These are phyloP conservation scores for Potamarius usumacintae DNA, from an alignment of 2,113 vertebrate genomes.

Conservation along the genomic window DNA sequence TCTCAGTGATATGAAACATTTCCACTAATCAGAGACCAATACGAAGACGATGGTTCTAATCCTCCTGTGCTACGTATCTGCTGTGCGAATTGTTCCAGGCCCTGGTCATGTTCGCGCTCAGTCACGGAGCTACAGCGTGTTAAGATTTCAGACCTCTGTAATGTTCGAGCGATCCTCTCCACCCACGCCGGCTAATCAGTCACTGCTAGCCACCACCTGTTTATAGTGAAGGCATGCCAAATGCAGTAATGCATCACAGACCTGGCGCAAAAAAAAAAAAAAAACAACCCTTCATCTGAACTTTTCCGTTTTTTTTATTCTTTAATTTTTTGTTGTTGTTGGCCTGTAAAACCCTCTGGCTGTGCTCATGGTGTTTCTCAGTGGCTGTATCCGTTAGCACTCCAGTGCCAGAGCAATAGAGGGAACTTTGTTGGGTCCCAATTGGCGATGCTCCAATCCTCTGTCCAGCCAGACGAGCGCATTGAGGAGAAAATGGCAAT, in stretches of 20 bases:
- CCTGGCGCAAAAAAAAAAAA: slow-evolving; percentile 1
- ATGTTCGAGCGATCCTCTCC: slow-evolving; percentile 18
- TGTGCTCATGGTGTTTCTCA: slow-evolving; percentile 63
- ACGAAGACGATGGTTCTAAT: not conserved
- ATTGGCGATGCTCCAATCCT: slow-evolving; percentile 68
- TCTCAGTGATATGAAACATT: not conserved
- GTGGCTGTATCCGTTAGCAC: slow-evolving; percentile 66
- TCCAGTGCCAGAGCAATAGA: slow-evolving; percentile 60
- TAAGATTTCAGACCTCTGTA: not conserved
- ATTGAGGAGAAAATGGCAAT: slow-evolving; percentile 66
- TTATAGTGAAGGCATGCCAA: slow-evolving; percentile 39
- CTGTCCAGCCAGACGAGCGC: slow-evolving; percentile 65
- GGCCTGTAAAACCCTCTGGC: slow-evolving; percentile 58
- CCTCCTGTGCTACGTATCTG: slow-evolving; percentile 55
- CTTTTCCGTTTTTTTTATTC: not conserved
- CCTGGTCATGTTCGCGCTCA: not conserved
- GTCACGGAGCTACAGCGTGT: not conserved
- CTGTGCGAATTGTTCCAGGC: slow-evolving; percentile 41
- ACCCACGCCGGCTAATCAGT: slow-evolving; percentile 42
- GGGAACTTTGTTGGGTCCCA: slow-evolving; percentile 65
- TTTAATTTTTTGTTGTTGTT: not conserved
- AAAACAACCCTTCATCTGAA: not conserved
- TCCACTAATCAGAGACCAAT: not conserved
- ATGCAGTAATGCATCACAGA: slow-evolving; percentile 15
- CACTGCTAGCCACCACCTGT: slow-evolving; percentile 43